Evolutionary conservation across 1,140 invertebrate species (phyloP).

Genomic region (Apocrypta bakeri): DNA sequence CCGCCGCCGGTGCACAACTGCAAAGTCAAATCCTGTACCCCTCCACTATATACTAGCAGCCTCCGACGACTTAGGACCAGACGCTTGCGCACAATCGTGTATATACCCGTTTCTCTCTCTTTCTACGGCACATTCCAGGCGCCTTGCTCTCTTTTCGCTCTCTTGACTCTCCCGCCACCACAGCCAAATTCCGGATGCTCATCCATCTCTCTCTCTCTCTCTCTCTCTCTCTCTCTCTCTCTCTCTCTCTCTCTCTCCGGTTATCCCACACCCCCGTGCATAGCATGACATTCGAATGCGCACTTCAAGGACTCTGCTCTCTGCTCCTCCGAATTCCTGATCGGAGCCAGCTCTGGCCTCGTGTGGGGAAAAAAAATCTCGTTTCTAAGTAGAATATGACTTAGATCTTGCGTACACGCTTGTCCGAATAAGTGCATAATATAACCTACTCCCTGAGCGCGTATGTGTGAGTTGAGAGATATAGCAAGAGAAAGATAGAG

Average conservation of each 20-base stretch:
- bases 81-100: constrained; percentile 21
- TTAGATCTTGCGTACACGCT: background rate
- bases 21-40: constrained; percentile 64
- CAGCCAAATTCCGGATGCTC: constrained; percentile 47
- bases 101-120: constrained; percentile 34
- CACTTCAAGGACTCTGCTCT: constrained; percentile 46
- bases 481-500: constrained; percentile 4
- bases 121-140: constrained; percentile 60
- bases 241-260: no score
- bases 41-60: constrained; percentile 50
- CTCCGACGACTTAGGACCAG: constrained; percentile 45
- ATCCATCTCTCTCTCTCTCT: constrained; percentile 51
- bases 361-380: no score
- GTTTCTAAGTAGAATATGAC: background rate
- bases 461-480: background rate
- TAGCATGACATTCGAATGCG: constrained; percentile 49
- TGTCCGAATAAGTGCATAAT: background rate
- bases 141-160: constrained; percentile 51
- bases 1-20: constrained; percentile 56
- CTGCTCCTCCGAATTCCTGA: constrained; percentile 29
- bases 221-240: constrained; percentile 54
- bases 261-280: constrained; percentile 27
- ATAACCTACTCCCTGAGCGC: no score
- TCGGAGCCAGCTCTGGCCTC: no score
- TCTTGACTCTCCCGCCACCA: constrained; percentile 50